Conservation (phyloP, 1,140 invertebrate species). For the Drosophila parabipectinata region DNA sequence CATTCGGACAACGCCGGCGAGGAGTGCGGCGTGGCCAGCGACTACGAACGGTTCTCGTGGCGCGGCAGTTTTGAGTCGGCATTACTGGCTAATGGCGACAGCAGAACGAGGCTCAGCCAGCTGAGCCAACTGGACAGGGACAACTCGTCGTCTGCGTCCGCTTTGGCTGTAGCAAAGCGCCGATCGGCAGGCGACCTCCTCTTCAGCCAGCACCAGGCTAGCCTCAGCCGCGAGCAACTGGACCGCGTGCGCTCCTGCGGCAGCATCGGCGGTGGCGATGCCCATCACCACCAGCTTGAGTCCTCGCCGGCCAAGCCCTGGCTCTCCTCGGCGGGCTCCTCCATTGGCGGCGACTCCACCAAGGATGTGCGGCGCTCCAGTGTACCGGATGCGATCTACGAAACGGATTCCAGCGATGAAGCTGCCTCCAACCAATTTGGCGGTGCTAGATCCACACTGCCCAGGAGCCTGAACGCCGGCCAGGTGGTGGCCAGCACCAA, state of each 20-base stretch:
- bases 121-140: conserved; percentile 87
- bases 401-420: conserved; percentile 87
- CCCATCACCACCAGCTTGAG: conserved; percentile 85
- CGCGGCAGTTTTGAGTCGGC: conserved; percentile 95
- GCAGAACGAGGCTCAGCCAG: conserved; percentile 89
- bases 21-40: conserved; percentile 90
- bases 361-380: conserved; percentile 85
- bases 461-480: conserved; percentile 87
- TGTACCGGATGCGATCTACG: conserved; percentile 88
- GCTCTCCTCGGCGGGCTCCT: conserved; percentile 74
- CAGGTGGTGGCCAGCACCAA: conserved; percentile 87
- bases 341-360: conserved; percentile 62
- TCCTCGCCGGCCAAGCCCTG: conserved; percentile 84
- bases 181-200: conserved; percentile 91
- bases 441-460: conserved; percentile 86
- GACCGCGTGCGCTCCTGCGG: conserved; percentile 92
- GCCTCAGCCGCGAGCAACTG: conserved; percentile 89
- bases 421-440: conserved; percentile 86
- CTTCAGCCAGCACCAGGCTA: conserved; percentile 90
- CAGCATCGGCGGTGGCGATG: conserved; percentile 89
- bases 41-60: conserved; percentile 95
- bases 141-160: conserved; percentile 87
- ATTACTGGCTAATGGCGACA: conserved; percentile 91
- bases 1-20: conserved; percentile 85
- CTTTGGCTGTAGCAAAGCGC: conserved; percentile 89